Base-by-base conservation (phyloP, 1,140 invertebrate species). In the Drosophila seguyi region DNA sequence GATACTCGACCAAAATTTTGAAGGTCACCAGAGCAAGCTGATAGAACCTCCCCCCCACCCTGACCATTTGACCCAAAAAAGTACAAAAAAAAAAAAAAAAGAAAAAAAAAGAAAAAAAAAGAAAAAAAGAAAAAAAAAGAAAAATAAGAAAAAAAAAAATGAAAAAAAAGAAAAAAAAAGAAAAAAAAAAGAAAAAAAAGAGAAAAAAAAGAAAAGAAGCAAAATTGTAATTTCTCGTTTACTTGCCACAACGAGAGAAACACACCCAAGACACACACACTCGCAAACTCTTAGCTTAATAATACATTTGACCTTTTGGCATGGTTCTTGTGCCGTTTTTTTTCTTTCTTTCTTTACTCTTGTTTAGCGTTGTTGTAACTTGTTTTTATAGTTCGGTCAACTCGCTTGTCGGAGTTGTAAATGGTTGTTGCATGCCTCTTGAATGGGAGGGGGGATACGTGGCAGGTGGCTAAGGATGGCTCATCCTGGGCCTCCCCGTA, bases 241-340 rank as follows among this genome's bases (percentile, higher is more conserved):
- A 75, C 55, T 61, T 61, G 55, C 22, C 52, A 38, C 4, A 36
- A 22, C 6, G 20, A 8, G 59, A 42, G 58, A 61, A 59, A 76
- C 75, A 77, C 75, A 57, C 75, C 62, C 75, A 69, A 44, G 27
- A 52, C 20, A 57, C 47, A 69, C 47, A 45, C 34, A 77, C 50
- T 58, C 44, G 44, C 50, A 34, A 22, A 45, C 44, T 61, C 18
- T 41, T 56, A 48, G 34, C 73, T 81, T 75, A 80, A 86, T 83
- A 88, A 84, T 78, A 88, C 73, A 78, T 90, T 88, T 90, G 85
- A 88, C 84, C 84, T 88, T 88, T 88, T 88, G 84, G 83, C 85
- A 85, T 78, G 80, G 68, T 88, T 87, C 71, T 61, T 69, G 42
- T 55, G 34, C 38, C 10, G 50, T 47, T 48, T 65, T 13, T 45